Evolutionary conservation across 1,140 invertebrate genomes (phyloP).

Genomic region (Neoseiulus cucumeris): DNA sequence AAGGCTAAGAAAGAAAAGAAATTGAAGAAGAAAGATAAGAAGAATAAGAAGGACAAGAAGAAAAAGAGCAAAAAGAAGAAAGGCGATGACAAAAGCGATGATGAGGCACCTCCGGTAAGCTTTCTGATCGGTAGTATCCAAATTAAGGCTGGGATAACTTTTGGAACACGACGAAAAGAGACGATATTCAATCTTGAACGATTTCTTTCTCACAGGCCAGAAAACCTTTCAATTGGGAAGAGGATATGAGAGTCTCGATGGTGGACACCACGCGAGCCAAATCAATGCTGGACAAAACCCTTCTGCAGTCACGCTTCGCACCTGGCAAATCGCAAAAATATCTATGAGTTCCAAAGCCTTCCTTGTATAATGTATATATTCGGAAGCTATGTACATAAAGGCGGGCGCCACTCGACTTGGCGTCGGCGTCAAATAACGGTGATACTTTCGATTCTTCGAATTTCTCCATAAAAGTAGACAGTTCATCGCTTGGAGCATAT

Average conservation of each 20-base stretch:
- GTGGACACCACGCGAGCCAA: slow-evolving; percentile 1
- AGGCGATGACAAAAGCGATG: background rate
- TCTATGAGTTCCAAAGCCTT: background rate
- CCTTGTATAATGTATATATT: too few relatives aligned
- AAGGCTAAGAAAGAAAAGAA: background rate
- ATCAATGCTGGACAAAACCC: background rate
- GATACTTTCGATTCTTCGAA: too few relatives aligned
- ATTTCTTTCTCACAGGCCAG: background rate
- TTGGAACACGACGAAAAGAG: too few relatives aligned
- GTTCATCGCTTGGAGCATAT: too few relatives aligned
- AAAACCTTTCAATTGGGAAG: background rate
- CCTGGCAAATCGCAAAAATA: background rate
- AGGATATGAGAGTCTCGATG: background rate
- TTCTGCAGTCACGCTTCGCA: background rate
- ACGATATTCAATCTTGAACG: too few relatives aligned
- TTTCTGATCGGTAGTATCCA: background rate
- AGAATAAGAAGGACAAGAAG: background rate
- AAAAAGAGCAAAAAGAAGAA: background rate
- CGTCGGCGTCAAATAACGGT: too few relatives aligned
- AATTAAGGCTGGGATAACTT: background rate
- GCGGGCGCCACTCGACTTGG: too few relatives aligned
- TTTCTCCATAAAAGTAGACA: too few relatives aligned
- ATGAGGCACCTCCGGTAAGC: background rate
- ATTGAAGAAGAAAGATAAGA: background rate
- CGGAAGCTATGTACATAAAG: too few relatives aligned